These are phyloP conservation scores for Cotesia vestalis DNA, from an alignment of 1,140 invertebrate species.

Conservation along the genomic window DNA sequence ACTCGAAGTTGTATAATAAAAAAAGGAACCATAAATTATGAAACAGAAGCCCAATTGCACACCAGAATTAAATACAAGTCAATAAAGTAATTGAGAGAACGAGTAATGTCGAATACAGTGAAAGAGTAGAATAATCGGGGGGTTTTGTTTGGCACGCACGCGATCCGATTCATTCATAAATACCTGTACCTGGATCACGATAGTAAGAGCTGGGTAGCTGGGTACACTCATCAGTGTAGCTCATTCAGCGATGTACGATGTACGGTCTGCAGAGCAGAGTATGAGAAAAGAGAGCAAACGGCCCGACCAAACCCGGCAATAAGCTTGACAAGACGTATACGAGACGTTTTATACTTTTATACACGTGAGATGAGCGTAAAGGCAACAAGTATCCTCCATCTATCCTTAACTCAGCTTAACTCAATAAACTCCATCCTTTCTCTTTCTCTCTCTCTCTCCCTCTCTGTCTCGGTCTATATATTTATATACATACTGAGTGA, in stretches of 20 bases:
- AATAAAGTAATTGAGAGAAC: slow-evolving; percentile 46
- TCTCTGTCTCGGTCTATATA: neutral
- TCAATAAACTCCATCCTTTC: neutral
- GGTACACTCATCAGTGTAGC: slow-evolving; percentile 25
- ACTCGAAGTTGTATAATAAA: too few relatives aligned
- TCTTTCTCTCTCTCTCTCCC: neutral
- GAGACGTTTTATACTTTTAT: neutral
- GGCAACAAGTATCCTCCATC: neutral
- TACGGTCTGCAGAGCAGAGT: neutral
- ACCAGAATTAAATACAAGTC: neutral
- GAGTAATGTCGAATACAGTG: slow-evolving; percentile 37
- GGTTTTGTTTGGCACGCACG: slow-evolving; percentile 41
- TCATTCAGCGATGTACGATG: slow-evolving; percentile 40
- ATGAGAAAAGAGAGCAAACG: slow-evolving; percentile 32
- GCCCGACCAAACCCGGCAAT: too few relatives aligned
- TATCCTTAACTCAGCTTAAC: neutral
- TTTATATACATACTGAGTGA: slow-evolving; percentile 25
- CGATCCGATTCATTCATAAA: slow-evolving; percentile 58
- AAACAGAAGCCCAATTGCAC: too few relatives aligned
- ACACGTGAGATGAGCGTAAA: slow-evolving; percentile 6
- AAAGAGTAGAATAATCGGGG: slow-evolving; percentile 28
- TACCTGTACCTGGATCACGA: slow-evolving; percentile 30
- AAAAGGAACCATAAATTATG: too few relatives aligned
- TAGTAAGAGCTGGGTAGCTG: neutral
- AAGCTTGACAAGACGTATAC: too few relatives aligned